A percentile compares a stretch with the other conserved stretches of the same genome.
Evolutionary conservation across 1,140 invertebrate genomes (phyloP).

Genomic region (Anoplophora glabripennis): DNA sequence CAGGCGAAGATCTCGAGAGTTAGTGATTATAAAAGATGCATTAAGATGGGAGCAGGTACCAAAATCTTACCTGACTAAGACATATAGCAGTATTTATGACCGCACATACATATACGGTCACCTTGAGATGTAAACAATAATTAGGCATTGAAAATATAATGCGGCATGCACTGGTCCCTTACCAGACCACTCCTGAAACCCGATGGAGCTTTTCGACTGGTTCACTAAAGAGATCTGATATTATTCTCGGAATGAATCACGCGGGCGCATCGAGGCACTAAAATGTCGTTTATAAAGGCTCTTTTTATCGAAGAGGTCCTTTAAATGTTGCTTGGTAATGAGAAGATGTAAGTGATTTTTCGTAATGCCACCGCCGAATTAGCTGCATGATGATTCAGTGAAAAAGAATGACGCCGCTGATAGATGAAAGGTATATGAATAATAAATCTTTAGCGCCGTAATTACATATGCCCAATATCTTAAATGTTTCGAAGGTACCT

Average conservation of each 20-base stretch:
- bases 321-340: not conserved
- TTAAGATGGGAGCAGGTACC: conserved; percentile 29
- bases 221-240: not conserved
- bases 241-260: not conserved
- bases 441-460: too few species aligned
- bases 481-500: too few species aligned
- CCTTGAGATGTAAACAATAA: conserved; percentile 41
- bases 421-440: too few species aligned
- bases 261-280: not conserved
- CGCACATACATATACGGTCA: conserved; percentile 36
- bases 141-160: conserved; percentile 36
- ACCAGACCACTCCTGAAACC: not conserved
- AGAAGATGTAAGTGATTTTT: not conserved
- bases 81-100: conserved; percentile 38
- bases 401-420: too few species aligned
- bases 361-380: too few species aligned
- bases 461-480: too few species aligned
- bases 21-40: not conserved
- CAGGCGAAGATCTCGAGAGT: not conserved
- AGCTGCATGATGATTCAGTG: too few species aligned
- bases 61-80: conserved; percentile 37
- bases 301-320: not conserved
- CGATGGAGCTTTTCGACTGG: not conserved
- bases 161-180: conserved; percentile 15
- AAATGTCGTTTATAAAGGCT: not conserved